phyloP scores from a whole-genome alignment of 2,888 invertebrate genomes.

The Helleia helle region DNA sequence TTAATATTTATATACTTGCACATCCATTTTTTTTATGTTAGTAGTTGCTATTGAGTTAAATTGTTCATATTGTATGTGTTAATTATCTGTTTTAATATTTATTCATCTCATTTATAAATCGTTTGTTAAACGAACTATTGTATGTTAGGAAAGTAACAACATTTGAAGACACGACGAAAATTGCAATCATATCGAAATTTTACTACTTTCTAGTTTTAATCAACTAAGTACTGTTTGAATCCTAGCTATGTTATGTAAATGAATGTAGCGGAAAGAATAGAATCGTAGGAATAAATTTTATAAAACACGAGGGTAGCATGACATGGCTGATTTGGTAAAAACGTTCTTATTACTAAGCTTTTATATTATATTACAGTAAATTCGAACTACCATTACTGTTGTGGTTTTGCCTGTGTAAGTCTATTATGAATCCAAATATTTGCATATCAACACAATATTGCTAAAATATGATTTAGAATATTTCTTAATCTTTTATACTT shows the following conservation, averaged over 20 bases:
- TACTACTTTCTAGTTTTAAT: conserved; percentile 1
- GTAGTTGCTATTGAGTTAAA: background rate
- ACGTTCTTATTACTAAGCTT: too few species aligned
- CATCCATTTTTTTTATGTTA: background rate
- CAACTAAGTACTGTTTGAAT: background rate
- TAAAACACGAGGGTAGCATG: background rate
- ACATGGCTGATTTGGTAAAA: background rate
- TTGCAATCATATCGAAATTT: conserved; percentile 3
- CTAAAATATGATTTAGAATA: too few species aligned
- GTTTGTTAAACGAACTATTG: background rate
- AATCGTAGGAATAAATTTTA: background rate
- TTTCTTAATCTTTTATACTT: too few species aligned
- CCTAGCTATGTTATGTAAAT: background rate
- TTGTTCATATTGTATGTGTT: background rate
- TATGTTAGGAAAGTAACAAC: background rate
- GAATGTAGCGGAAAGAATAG: background rate
- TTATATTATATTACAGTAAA: too few species aligned
- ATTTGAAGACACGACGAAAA: background rate
- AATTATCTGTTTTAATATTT: background rate
- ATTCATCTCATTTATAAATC: background rate
- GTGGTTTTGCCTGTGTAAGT: too few species aligned
- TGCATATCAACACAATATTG: too few species aligned
- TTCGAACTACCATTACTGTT: too few species aligned
- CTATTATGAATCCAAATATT: too few species aligned
- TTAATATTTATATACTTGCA: background rate